Evolutionary conservation across 1,140 invertebrate genomes (phyloP).

Genomic region (Vollenhovia emeryi): DNA sequence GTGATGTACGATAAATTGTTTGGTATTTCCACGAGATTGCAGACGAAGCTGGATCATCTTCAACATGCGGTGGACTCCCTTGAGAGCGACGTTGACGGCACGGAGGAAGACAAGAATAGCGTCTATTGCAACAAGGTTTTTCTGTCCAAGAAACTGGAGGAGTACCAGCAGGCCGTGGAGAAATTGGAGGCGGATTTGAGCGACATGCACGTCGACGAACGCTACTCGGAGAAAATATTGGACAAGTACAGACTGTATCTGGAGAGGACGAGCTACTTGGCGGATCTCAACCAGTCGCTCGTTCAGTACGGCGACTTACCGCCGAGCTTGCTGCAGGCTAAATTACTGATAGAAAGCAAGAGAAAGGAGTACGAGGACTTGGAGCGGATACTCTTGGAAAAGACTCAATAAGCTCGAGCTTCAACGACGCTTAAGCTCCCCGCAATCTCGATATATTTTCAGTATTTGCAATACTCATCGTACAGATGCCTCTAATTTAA

Average conservation of each 20-base stretch:
- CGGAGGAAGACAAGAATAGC: constrained; percentile 68
- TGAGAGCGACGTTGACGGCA: constrained; percentile 57
- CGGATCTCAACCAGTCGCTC: constrained; percentile 73
- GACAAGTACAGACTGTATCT: constrained; percentile 75
- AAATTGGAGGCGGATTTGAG: constrained; percentile 71
- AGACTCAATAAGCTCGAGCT: constrained; percentile 25
- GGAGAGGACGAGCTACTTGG: constrained; percentile 71
- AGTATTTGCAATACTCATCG: background rate
- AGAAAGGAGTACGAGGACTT: constrained; percentile 75
- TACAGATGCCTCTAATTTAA: constrained; percentile 28
- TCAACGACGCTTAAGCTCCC: constrained; percentile 38
- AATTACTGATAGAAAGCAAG: constrained; percentile 75
- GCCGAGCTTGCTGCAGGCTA: constrained; percentile 80
- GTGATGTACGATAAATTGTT: constrained; percentile 73
- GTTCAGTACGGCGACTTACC: constrained; percentile 78
- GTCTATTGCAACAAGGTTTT: constrained; percentile 69
- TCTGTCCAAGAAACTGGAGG: constrained; percentile 72
- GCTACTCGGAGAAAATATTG: constrained; percentile 71
- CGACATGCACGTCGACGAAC: constrained; percentile 72
- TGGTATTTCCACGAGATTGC: constrained; percentile 68
- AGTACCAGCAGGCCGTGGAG: constrained; percentile 75
- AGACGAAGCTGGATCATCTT: constrained; percentile 73
- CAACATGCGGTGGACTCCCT: constrained; percentile 67
- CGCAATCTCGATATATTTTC: background rate
- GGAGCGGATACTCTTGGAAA: constrained; percentile 53